Conservation (phyloP, 2,888 invertebrate species). For the Apamea epomidion region DNA sequence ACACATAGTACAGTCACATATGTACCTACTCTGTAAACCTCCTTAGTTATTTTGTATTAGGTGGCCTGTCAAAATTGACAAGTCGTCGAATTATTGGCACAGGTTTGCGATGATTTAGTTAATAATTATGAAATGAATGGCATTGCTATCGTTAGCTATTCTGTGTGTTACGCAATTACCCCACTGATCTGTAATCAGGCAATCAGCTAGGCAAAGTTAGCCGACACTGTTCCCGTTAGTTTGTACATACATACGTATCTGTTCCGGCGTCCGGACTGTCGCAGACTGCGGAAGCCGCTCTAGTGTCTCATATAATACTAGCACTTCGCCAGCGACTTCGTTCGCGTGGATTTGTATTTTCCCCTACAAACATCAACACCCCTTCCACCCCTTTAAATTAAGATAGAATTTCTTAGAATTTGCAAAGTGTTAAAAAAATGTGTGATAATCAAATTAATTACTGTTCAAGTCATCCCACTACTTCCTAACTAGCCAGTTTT, state of each 20-base stretch:
- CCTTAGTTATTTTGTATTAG: not conserved
- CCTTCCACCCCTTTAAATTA: not conserved
- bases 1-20: not conserved
- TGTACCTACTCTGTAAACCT: not conserved
- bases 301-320: slow-evolving; percentile 62
- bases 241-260: slow-evolving; percentile 38
- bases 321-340: not conserved
- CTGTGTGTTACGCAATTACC: not conserved
- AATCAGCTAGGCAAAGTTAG: slow-evolving; percentile 50
- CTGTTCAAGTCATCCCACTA: not conserved
- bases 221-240: slow-evolving; percentile 42
- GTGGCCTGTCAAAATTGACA: not conserved
- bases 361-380: not conserved
- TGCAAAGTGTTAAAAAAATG: not conserved
- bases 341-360: not conserved
- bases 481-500: not conserved
- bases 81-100: not conserved
- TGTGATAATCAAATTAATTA: not conserved
- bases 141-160: not conserved
- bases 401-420: not conserved
- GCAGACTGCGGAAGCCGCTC: slow-evolving; percentile 69
- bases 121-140: not conserved
- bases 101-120: not conserved
- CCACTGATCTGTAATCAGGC: slow-evolving; percentile 38
- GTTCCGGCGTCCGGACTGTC: slow-evolving; percentile 61